These are phyloP conservation scores for Gorsachius goisagi DNA, from an alignment of 2,113 vertebrate species.

Conservation along the genomic window DNA sequence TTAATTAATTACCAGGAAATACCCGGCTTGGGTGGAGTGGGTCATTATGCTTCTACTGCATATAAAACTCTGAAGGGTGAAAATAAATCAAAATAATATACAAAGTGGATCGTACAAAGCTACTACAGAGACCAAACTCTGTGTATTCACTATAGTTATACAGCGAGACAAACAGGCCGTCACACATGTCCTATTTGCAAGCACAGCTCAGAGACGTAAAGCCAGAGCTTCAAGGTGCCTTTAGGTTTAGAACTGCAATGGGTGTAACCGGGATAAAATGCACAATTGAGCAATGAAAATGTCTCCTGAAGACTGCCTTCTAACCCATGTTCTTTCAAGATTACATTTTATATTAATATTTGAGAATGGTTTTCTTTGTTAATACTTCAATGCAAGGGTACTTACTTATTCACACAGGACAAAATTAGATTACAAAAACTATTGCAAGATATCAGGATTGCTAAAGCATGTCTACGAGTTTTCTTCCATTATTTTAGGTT, in stretches of 20 bases:
- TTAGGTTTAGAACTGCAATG: not conserved
- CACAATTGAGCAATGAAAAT: not conserved
- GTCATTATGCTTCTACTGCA: not conserved
- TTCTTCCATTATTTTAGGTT: not conserved
- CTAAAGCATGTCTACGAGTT: not conserved
- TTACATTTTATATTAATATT: not conserved
- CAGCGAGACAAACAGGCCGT: not conserved
- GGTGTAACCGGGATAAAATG: not conserved
- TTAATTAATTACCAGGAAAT: conserved; percentile 64
- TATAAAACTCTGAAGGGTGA: not conserved
- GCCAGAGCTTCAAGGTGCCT: not conserved
- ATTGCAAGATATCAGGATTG: not conserved
- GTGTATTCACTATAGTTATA: not conserved
- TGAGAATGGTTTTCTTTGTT: not conserved
- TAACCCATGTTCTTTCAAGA: not conserved
- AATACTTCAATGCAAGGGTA: not conserved
- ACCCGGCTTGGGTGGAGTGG: not conserved
- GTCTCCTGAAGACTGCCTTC: not conserved
- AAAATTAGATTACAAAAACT: not conserved
- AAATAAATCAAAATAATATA: not conserved
- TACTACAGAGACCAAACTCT: not conserved
- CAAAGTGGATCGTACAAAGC: not conserved
- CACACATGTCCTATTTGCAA: not conserved
- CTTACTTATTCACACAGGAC: not conserved
- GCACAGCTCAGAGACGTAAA: not conserved